Evolutionary conservation across 2,113 vertebrate species (phyloP), one percentile per base, ranked within the genome.

Genomic region (Pygoscelis antarcticus): DNA sequence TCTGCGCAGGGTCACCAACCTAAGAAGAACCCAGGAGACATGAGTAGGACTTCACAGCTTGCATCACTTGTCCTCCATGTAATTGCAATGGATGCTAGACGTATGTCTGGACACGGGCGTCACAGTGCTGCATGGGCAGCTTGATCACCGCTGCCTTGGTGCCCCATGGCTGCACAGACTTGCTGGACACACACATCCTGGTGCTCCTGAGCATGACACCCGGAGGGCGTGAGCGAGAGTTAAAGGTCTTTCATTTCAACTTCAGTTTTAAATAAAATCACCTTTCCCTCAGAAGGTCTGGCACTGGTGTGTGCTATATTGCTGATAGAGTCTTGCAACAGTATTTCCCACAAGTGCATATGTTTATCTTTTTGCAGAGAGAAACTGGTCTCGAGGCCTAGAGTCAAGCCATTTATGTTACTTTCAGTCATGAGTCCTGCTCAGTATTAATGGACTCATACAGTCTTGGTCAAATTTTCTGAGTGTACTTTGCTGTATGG

Each of bases 101-200:
- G 6, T 19, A 2, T 0, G 0, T 46, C 29, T 51, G 44, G 32
- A 26, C 16, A 7, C 6, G 6, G 47, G 23, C 42, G 21, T 11
- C 3, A 4, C 13, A 3, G 14, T 34, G 34, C 42, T 57, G 32
- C 16, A 27, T 17, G 32, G 7, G 16, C 49, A 74, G 32, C 25
- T 26, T 44, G 26, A 36, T 20, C 65, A 12, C 34, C 9, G 0
- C 38, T 16, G 74, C 83, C 11, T 34, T 6, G 21, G 47, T 68
- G 44, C 26, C 34, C 42, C 6, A 2, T 13, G 64, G 34, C 54
- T 65, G 9, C 7, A 8, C 3, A 44, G 84, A 21, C 19, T 30
- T 49, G 36, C 16, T 8, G 20, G 19, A 22, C 46, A 21, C 7
- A 1, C 21, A 0, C 3, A 9, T 54, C 36, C 71, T 17, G 5